Evolutionary conservation across 2,797 vertebrate genomes (phyloP).

Genomic region (Nannoperca australis): DNA sequence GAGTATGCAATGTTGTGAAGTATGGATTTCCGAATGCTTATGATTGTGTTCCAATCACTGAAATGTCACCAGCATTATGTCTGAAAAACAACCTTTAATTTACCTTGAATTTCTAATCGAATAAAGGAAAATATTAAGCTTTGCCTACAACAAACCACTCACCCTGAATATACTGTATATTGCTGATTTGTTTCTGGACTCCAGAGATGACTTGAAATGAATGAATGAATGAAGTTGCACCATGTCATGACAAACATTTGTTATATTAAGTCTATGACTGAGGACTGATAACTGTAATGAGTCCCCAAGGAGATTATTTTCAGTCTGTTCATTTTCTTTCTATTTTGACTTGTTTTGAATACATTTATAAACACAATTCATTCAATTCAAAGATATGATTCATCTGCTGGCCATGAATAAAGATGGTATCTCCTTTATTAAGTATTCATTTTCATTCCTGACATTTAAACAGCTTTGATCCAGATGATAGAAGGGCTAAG

Average conservation of each 20-base stretch:
- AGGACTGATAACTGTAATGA: constrained; percentile 14
- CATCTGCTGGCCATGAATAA: constrained; percentile 15
- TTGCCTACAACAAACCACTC: constrained; percentile 7
- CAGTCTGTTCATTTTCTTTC: background rate
- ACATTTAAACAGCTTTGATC: constrained; percentile 45
- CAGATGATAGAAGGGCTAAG: background rate
- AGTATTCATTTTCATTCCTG: constrained; percentile 13
- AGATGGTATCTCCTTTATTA: constrained; percentile 23
- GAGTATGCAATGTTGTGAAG: constrained; percentile 74
- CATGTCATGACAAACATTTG: background rate
- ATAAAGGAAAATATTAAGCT: constrained; percentile 46
- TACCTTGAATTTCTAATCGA: constrained; percentile 54
- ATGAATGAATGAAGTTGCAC: background rate
- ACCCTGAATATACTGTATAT: background rate
- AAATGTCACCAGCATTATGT: constrained; percentile 74
- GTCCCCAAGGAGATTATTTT: background rate
- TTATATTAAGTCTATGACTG: background rate
- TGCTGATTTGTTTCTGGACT: background rate
- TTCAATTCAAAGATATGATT: constrained; percentile 6
- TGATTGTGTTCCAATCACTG: constrained; percentile 76
- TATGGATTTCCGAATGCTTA: constrained; percentile 83
- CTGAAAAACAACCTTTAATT: constrained; percentile 53
- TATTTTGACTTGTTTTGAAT: background rate
- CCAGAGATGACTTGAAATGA: constrained; percentile 4
- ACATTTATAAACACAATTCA: constrained; percentile 5